Base-by-base conservation (phyloP, 2,113 vertebrate genomes). In the Syngnathus floridae region DNA sequence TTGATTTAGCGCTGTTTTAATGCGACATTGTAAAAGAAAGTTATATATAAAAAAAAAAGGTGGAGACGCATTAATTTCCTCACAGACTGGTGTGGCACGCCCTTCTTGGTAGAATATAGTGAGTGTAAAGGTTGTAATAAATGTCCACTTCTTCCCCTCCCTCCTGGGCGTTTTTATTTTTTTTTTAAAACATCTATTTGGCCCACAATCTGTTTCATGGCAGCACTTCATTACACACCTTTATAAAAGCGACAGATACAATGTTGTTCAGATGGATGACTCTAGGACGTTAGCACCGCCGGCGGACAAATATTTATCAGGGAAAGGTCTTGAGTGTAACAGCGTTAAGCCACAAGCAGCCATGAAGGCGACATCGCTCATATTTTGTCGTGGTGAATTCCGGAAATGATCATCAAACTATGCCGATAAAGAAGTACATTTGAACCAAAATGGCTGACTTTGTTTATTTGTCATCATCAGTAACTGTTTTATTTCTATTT, bases 181-280 rank as follows among this genome's bases (percentile, higher is more conserved):
- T 54, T 12, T 26, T 26, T 70, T 76, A 61, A 58, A 71, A 56
- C 76, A 79, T 49, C 77, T 83, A 86, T 90, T 89, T 87, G 86
- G 82, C 79, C 68, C 66, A 49, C 76, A 69, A 81, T 82, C 70
- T 75, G 60, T 84, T 82, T 88, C 79, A 85, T 86, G 84, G 88
- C 84, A 85, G 84, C 82, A 84, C 82, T 86, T 88, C 85, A 90
- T 91, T 86, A 87, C 75, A 71, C 58, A 45, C 76, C 73, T 88
- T 90, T 89, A 84, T 88, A 81, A 82, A 78, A 84, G 79, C 83
- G 85, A 85, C 79, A 88, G 71, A 82, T 80, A 79, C 77, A 83
- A 86, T 70, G 72, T 71, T 77, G 76, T 71, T 79, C 77, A 81
- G 82, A 73, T 68, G 62, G 38, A 62, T 62, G 38, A 41, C 38